These are phyloP conservation scores for Sprattus sprattus DNA, from an alignment of 2,113 vertebrate genomes.

Conservation along the genomic window DNA sequence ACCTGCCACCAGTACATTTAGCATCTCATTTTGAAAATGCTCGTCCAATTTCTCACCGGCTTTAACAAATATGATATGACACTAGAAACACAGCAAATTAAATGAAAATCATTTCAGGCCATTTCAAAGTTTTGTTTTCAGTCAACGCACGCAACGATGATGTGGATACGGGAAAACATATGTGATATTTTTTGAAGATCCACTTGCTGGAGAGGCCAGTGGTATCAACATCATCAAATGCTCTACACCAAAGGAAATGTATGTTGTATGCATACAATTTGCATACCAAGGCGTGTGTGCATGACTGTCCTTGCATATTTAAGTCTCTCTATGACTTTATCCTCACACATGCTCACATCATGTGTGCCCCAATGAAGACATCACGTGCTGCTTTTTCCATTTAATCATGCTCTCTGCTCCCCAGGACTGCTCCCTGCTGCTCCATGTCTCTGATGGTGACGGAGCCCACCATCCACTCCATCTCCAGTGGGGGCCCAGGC, in stretches of 20 bases:
- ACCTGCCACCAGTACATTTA: too few relatives aligned
- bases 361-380: not conserved
- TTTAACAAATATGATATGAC: too few relatives aligned
- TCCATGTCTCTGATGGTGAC: not conserved
- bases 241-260: not conserved
- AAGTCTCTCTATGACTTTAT: not conserved
- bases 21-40: too few relatives aligned
- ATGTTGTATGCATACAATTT: not conserved
- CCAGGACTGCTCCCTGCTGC: not conserved
- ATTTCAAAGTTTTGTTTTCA: too few relatives aligned
- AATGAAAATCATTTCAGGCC: too few relatives aligned
- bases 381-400: not conserved
- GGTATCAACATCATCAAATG: not conserved
- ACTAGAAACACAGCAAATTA: too few relatives aligned
- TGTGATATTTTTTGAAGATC: not conserved
- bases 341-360: not conserved
- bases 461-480: not conserved
- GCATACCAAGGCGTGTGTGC: not conserved
- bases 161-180: too few relatives aligned
- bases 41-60: too few relatives aligned
- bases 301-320: not conserved
- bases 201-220: not conserved
- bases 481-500: not conserved
- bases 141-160: too few relatives aligned
- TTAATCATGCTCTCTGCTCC: not conserved